Evolutionary conservation across 2,797 vertebrate genomes (phyloP), one percentile per base, ranked within the genome.

Genomic region (Amniataba percoides): DNA sequence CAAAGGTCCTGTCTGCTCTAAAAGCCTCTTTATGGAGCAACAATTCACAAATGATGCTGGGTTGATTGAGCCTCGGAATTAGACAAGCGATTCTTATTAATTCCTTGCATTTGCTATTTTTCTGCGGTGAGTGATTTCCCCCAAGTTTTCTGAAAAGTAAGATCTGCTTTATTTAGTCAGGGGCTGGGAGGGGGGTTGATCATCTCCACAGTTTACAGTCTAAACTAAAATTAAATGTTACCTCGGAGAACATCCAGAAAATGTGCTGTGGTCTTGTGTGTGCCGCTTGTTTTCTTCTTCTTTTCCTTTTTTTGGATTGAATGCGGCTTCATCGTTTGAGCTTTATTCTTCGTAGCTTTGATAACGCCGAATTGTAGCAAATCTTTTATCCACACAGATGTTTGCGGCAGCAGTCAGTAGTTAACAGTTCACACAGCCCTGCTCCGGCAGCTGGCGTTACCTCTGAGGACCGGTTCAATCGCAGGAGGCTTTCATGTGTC

Each of bases 401-500:
- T 93, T 92, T 88, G 81, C 84, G 39, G 78, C 77, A 63, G 77
- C 89, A 86, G 82, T 89, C 90, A 82, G 88, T 83, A 75, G 89
- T 89, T 89, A 88, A 77, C 88, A 64, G 84, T 88, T 89, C 84
- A 86, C 89, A 80, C 89, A 72, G 77, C 77, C 67, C 48, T 36
- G 84, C 82, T 80, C 71, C 55, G 42, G 85, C 89, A 87, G 90
- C 92, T 90, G 93, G 87, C 82, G 27, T 73, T 79, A 82, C 91
- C 89, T 91, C 89, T 78, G 88, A 90, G 88, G 84, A 84, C 85
- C 34, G 70, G 27, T 89, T 92, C 91, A 89, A 90, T 93, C 88
- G 86, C 87, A 61, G 53, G 77, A 84, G 85, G 88, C 92, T 92
- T 92, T 92, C 84, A 91, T 90, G 90, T 92, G 91, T 90, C 88